Conservation (phyloP, 1,140 invertebrate species). For the Agraylea sexmaculata region DNA sequence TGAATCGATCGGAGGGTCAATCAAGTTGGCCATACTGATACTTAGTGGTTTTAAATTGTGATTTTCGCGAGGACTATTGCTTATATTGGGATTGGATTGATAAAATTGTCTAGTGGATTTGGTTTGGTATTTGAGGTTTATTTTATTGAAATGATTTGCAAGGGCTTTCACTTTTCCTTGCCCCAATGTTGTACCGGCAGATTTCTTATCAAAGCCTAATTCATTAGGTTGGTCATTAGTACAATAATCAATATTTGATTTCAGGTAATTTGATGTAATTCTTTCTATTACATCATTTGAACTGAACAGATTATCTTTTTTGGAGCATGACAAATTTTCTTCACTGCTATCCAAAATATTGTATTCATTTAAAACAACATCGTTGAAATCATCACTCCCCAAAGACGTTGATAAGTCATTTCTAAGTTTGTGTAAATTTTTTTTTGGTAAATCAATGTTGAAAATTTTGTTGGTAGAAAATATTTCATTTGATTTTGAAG, state of each 20-base stretch:
- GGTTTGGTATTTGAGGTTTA: conserved; percentile 34
- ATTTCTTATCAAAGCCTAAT: too few relatives aligned
- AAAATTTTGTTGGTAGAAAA: too few relatives aligned
- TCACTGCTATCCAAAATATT: conserved; percentile 10
- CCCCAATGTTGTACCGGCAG: conserved; percentile 45
- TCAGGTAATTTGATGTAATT: not conserved
- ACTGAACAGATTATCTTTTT: not conserved
- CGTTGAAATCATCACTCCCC: conserved; percentile 3
- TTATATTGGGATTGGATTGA: conserved; percentile 38
- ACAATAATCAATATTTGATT: too few relatives aligned
- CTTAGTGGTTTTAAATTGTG: not conserved
- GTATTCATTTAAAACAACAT: conserved; percentile 9
- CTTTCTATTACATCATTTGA: conserved; percentile 2
- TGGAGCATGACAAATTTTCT: not conserved
- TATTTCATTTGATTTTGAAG: conserved; percentile 5
- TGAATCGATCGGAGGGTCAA: conserved; percentile 3
- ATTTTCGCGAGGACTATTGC: conserved; percentile 8
- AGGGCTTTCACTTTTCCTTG: conserved; percentile 50
- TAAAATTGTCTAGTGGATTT: conserved; percentile 36
- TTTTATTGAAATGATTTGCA: conserved; percentile 47
- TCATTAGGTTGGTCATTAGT: too few relatives aligned
- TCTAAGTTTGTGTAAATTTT: too few relatives aligned
- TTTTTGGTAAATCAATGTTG: too few relatives aligned
- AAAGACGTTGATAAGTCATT: too few relatives aligned
- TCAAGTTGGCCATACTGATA: not conserved